Evolutionary conservation across 1,140 invertebrate genomes (phyloP).

Genomic region (Cryptotermes secundus): DNA sequence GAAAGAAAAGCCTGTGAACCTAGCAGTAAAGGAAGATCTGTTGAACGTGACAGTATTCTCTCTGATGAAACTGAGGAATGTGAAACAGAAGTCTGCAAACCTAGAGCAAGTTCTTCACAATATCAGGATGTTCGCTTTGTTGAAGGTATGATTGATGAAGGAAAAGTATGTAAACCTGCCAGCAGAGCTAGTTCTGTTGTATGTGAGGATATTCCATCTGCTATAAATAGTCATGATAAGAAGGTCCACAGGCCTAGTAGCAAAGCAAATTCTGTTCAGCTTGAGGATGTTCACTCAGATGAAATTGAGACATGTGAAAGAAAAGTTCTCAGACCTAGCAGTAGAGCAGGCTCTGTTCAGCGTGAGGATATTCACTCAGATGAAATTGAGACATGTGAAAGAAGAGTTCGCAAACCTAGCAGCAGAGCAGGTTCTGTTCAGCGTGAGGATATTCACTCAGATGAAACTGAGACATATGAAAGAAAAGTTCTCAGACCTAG

Average conservation of each 20-base stretch:
- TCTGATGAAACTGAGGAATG: background rate
- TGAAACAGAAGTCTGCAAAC: background rate
- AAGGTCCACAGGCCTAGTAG: background rate
- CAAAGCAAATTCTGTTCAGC: background rate
- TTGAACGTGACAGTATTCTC: background rate
- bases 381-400: background rate
- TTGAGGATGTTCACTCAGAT: background rate
- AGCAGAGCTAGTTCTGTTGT: background rate
- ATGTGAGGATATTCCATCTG: background rate
- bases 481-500: background rate
- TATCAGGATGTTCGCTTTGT: background rate
- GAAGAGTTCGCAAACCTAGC: background rate
- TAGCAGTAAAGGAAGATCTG: background rate
- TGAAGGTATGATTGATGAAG: background rate
- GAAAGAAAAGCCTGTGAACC: background rate
- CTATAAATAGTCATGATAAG: background rate
- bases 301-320: background rate
- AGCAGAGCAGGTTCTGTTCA: background rate
- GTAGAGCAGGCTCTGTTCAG: background rate
- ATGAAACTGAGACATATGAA: background rate
- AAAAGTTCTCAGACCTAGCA: background rate
- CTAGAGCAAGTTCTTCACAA: background rate
- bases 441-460: background rate
- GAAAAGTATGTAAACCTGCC: background rate
- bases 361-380: background rate